Base-by-base conservation (phyloP, 2,797 vertebrate genomes). In the Microchirus variegatus region DNA sequence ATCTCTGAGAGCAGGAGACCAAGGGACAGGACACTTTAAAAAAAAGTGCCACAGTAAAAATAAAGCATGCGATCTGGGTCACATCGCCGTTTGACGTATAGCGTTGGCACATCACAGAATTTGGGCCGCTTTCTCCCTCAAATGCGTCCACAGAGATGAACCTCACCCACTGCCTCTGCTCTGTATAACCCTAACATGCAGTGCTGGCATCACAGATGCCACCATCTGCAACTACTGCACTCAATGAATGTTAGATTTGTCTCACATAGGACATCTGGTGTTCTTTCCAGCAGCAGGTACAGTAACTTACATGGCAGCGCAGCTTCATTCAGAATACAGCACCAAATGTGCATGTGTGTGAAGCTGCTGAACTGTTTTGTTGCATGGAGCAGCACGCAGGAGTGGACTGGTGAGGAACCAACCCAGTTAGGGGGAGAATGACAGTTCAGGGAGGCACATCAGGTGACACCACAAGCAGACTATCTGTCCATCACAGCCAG, bases 71-170 rank as follows among this genome's bases (percentile, higher is more conserved):
- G 72, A 91, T 90, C 59, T 86, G 80, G 86, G 88, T 87, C 86
- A 87, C 73, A 68, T 81, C 60, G 5, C 80, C 61, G 81, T 86
- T 82, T 87, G 83, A 86, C 67, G 62, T 82, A 75, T 65, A 75
- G 54, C 18, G 10, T 51, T 57, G 61, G 71, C 56, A 70, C 52
- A 70, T 77, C 46, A 68, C 64, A 40, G 54, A 77, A 85, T 67
- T 35, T 60, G 73, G 77, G 77, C 67, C 73, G 64, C 19, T 10
- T 74, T 73, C 67, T 41, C 72, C 74, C 66, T 67, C 67, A 83
- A 74, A 80, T 49, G 53, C 69, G 75, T 75, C 57, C 67, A 55
- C 49, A 60, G 75, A 74, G 70, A 79, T 59, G 16, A 80, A 71
- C 67, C 64, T 44, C 50, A 73, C 59, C 61, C 62, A 37, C 70